A percentile compares a stretch with the other conserved stretches of the same genome.
Conservation (phyloP, 2,113 vertebrate species). For the Alligator sinensis region DNA sequence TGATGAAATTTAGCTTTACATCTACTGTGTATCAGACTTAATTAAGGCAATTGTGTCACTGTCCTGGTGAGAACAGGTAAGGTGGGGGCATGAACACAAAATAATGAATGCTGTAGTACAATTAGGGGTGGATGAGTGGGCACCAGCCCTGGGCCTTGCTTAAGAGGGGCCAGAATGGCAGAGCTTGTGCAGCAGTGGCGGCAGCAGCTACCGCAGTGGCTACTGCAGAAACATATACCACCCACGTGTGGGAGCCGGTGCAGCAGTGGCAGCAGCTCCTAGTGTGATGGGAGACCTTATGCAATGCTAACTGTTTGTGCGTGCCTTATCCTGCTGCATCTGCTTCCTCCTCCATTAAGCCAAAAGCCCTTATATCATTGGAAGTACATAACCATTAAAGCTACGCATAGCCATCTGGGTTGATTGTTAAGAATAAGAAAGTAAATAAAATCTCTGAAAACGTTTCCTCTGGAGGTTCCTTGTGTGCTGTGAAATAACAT, state of each 20-base stretch:
- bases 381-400: background rate
- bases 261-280: no score
- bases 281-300: no score
- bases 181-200: no score
- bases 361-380: background rate
- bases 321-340: background rate
- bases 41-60: background rate
- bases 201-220: no score
- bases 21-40: background rate
- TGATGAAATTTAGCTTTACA: background rate
- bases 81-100: no score
- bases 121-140: no score
- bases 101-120: no score
- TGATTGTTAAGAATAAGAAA: background rate
- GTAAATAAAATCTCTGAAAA: slow-evolving; percentile 18
- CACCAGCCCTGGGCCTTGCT: no score
- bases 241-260: no score
- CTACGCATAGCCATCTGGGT: background rate
- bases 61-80: background rate
- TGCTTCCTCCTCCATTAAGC: background rate
- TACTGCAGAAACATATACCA: no score
- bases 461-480: background rate
- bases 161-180: no score
- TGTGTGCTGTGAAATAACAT: background rate
- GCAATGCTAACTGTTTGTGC: background rate